phyloP scores from a whole-genome alignment of 2,113 vertebrate genomes.

The Eulemur macaco region DNA sequence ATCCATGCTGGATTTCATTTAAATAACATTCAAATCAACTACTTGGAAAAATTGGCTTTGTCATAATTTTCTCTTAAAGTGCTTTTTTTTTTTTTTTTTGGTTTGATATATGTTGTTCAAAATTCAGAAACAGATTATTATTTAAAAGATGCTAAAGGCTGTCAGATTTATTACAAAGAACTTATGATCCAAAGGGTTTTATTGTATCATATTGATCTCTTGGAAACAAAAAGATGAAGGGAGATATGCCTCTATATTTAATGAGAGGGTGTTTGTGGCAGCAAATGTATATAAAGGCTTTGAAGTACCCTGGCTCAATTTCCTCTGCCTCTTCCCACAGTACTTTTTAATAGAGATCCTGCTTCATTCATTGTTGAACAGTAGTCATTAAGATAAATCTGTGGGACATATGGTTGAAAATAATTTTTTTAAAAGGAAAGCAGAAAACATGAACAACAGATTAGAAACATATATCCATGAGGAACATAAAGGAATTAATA shows the following conservation, averaged over 20 bases:
- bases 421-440: background rate
- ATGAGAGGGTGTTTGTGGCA: background rate
- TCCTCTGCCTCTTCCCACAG: background rate
- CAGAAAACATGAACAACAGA: background rate
- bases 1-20: background rate
- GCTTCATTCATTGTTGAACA: background rate
- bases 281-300: background rate
- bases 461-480: background rate
- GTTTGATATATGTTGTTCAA: background rate
- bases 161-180: background rate
- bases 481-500: background rate
- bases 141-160: background rate
- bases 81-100: background rate
- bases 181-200: background rate
- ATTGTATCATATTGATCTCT: background rate
- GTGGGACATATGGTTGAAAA: background rate
- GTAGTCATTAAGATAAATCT: background rate
- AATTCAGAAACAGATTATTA: background rate
- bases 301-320: background rate
- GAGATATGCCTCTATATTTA: background rate
- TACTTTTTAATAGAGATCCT: background rate
- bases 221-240: background rate
- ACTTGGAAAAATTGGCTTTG: background rate
- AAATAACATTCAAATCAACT: background rate
- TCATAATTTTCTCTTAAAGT: background rate